A percentile compares a stretch with the other conserved stretches of the same genome.
These are phyloP conservation scores for Nothoprocta perdicaria DNA, from an alignment of 2,113 vertebrate genomes.

Conservation along the genomic window DNA sequence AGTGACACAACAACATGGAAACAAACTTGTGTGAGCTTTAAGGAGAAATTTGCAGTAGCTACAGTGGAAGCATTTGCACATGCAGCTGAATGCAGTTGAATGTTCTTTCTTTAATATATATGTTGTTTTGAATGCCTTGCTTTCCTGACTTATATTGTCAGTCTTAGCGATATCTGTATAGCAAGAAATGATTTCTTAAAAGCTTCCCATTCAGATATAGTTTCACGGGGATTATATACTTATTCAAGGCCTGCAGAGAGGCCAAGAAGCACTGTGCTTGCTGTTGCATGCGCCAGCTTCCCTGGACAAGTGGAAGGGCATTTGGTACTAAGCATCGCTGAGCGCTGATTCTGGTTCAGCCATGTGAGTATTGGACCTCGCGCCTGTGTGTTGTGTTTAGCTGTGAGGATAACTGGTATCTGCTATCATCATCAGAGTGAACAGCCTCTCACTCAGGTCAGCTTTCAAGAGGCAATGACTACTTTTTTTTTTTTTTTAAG, in stretches of 20 bases:
- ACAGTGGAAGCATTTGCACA: conserved; percentile 1
- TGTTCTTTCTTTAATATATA: background rate
- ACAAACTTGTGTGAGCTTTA: conserved; percentile 42
- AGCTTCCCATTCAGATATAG: no score
- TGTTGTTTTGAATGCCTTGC: background rate
- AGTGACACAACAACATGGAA: conserved; percentile 48
- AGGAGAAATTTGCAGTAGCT: conserved; percentile 30
- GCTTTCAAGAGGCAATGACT: background rate
- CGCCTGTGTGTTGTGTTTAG: background rate
- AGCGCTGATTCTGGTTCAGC: background rate
- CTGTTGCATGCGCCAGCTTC: no score
- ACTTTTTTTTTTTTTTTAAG: no score
- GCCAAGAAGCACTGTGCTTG: background rate
- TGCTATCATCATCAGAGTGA: background rate
- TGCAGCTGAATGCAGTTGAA: background rate
- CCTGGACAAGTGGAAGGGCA: background rate
- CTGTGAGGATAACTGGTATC: background rate
- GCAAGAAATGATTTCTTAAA: no score
- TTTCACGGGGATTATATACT: background rate
- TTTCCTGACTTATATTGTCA: background rate
- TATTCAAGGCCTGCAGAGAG: background rate
- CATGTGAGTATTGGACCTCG: background rate
- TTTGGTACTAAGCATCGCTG: background rate
- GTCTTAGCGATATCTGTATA: background rate
- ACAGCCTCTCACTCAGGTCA: background rate